phyloP scores from a whole-genome alignment of 2,888 invertebrate species.

The Pardosa pseudoannulata region DNA sequence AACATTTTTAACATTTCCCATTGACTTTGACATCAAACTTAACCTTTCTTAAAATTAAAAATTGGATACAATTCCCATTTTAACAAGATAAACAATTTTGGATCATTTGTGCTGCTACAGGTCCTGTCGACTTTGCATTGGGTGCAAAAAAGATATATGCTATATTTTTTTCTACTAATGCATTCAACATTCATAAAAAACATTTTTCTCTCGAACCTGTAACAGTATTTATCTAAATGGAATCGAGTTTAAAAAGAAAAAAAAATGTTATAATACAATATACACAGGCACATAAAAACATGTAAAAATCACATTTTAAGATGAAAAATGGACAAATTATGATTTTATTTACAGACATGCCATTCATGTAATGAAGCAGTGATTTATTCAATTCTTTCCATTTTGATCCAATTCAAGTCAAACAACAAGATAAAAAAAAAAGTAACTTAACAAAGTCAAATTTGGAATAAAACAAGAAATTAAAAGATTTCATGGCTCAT shows the following conservation, averaged over 20 bases:
- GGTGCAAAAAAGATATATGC: slow-evolving; percentile 12
- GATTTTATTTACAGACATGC: slow-evolving; percentile 60
- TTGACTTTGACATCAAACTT: neutral
- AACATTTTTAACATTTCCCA: neutral
- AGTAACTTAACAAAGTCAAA: no score
- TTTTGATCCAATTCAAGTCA: slow-evolving; percentile 3
- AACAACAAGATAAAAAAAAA: neutral
- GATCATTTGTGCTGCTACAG: slow-evolving; percentile 44
- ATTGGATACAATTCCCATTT: neutral
- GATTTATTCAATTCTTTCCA: neutral
- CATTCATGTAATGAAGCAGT: slow-evolving; percentile 39
- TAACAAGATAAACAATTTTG: neutral
- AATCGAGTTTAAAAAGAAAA: slow-evolving; percentile 43
- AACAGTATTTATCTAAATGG: slow-evolving; percentile 44
- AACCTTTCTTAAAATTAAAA: neutral
- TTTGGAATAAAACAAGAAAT: no score
- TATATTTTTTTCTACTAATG: slow-evolving; percentile 28
- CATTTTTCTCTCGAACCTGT: slow-evolving; percentile 48
- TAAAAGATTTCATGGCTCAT: no score
- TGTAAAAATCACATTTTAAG: slow-evolving; percentile 67
- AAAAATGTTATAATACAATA: slow-evolving; percentile 66
- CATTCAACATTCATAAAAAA: slow-evolving; percentile 56
- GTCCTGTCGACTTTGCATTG: slow-evolving; percentile 20
- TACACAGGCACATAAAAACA: slow-evolving; percentile 68
- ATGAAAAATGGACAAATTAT: slow-evolving; percentile 70